phyloP scores from a whole-genome alignment of 2,113 vertebrate species.

The Parus major region DNA sequence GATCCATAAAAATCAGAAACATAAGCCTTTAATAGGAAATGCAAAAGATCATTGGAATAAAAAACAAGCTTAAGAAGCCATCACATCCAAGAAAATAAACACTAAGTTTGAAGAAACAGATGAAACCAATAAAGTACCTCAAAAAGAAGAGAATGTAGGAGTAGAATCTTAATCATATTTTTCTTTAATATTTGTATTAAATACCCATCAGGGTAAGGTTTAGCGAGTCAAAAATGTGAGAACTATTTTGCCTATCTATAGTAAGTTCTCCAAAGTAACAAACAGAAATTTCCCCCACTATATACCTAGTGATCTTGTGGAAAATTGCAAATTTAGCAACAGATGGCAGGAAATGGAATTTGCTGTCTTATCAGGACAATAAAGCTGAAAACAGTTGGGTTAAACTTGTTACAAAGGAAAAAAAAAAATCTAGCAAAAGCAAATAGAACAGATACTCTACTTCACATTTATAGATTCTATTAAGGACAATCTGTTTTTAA shows the following conservation, averaged over 20 bases:
- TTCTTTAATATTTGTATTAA: not conserved
- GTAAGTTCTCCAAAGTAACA: not conserved
- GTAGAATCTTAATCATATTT: not conserved
- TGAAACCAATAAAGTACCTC: not conserved
- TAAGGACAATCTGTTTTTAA: constrained; percentile 36
- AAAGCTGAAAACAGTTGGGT: constrained; percentile 13
- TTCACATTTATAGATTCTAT: constrained; percentile 17
- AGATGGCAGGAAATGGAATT: constrained; percentile 39
- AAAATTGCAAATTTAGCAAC: constrained; percentile 1
- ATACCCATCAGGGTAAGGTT: not conserved
- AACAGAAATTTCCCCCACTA: not conserved
- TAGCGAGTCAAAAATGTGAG: not conserved
- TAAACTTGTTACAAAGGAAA: constrained; percentile 7
- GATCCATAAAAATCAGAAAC: not conserved
- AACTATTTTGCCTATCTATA: not conserved
- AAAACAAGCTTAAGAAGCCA: not conserved
- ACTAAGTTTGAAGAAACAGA: not conserved
- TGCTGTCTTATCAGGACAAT: constrained; percentile 1
- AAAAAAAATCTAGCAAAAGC: not conserved
- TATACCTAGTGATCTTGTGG: not conserved
- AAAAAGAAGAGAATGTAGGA: not conserved
- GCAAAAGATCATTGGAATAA: not conserved
- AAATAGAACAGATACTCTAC: not conserved
- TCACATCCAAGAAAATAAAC: not conserved
- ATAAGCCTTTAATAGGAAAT: not conserved